Evolutionary conservation across 1,140 invertebrate species (phyloP), one percentile per base, ranked within the genome.

Genomic region (Nylanderia fulva): DNA sequence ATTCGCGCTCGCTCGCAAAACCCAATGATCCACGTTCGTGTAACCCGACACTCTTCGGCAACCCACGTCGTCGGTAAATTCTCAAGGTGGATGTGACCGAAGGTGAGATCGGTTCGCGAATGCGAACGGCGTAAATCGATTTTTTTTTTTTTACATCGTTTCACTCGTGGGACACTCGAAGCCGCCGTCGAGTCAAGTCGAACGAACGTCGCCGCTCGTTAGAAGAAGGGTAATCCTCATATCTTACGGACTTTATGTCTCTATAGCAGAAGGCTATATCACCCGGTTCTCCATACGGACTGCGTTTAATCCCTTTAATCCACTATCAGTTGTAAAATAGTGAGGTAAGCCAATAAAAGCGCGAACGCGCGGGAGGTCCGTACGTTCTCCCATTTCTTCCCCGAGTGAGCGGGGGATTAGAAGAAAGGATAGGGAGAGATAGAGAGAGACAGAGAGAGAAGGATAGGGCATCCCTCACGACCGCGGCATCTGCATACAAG

Each of bases 401-500:
- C 13, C 36, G 29, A 11, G 15, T 7, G 1, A 54, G 8, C 7
- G 13, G 42, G 1, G 33, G 21, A 42, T 61, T 48, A 54, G 64
- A 21, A 63, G 54, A 56, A 58, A 71, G 48, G 77, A n/a, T n/a
- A 79, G 75, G 36, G 54, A 74, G 56, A 39, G 72, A 69, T n/a
- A 9, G 27, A 56, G 27, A 11, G 1, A 11, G 2, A 15, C 21
- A 15, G 61, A 3, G 13, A 21, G 64, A 24, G 24, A 21, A 56
- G 36, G 13, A 15, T 2, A 48, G 45, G 72, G 71, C 82, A 75
- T 77, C 75, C 83, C 86, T 82, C 58, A 68, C 85, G 88, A 87
- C 87, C 82, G 90, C 90, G 87, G 90, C 89, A 93, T 93, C 91
- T 92, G 92, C 91, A 94, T 93, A 91, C 90, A 86, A 90, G 92